Conservation (phyloP, 2,113 vertebrate genomes). For the Empidonax alnorum region DNA sequence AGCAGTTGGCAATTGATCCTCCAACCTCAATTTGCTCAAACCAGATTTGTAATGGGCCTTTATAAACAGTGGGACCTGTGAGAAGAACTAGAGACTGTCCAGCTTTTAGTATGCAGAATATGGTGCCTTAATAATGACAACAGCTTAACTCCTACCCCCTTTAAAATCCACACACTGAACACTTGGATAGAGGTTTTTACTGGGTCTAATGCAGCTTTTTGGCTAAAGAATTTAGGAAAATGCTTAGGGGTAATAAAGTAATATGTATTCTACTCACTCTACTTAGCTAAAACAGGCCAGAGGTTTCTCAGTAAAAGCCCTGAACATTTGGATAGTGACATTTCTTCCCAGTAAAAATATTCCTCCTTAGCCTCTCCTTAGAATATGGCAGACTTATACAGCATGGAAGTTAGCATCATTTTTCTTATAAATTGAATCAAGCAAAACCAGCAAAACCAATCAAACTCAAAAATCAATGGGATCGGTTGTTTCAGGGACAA, state of each 20-base stretch:
- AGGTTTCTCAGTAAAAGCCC: neutral
- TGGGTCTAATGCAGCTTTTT: neutral
- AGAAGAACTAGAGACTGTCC: neutral
- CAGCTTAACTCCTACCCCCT: neutral
- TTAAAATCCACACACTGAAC: neutral
- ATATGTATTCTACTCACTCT: neutral
- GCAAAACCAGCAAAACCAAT: neutral
- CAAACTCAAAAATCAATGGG: neutral
- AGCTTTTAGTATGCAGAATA: neutral
- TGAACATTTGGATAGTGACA: neutral
- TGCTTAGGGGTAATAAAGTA: neutral
- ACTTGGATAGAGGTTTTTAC: neutral
- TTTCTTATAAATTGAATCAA: neutral
- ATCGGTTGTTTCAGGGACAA: neutral
- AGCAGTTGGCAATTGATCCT: neutral
- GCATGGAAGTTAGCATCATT: neutral
- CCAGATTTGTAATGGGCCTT: neutral
- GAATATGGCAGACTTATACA: neutral
- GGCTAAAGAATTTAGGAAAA: neutral
- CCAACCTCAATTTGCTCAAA: neutral
- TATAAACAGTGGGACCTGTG: neutral
- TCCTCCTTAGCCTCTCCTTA: neutral
- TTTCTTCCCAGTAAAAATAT: neutral
- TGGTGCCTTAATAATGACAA: neutral
- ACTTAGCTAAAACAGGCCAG: neutral